phyloP scores from a whole-genome alignment of 2,113 vertebrate genomes.

The Gnathonemus echidnorhynchus region DNA sequence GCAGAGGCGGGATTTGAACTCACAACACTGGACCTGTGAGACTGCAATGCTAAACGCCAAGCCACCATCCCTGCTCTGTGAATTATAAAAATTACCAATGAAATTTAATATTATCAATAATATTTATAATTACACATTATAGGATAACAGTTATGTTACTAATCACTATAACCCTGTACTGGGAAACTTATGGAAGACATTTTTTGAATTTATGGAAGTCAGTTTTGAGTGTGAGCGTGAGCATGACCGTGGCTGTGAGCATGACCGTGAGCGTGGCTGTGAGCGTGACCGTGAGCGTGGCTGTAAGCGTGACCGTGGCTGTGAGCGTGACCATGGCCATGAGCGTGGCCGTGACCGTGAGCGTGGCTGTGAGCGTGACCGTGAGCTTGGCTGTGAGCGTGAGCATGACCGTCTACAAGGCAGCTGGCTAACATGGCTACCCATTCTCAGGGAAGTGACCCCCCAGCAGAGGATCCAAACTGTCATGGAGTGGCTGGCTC shows the following conservation, averaged over 20 bases:
- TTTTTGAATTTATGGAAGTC: not conserved
- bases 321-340: not conserved
- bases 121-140: not conserved
- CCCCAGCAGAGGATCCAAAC: constrained; percentile 49
- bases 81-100: not conserved
- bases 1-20: not conserved
- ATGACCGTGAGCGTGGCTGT: not conserved
- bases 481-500: constrained; percentile 54
- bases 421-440: not conserved
- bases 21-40: not conserved
- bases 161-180: not conserved
- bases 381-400: not conserved
- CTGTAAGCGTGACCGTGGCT: not conserved
- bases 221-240: no score
- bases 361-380: not conserved
- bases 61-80: not conserved
- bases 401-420: not conserved
- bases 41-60: not conserved
- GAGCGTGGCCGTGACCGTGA: not conserved
- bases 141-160: not conserved
- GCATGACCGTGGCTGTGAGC: not conserved
- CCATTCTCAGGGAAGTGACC: constrained; percentile 31
- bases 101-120: not conserved
- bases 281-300: not conserved
- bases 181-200: not conserved